Evolutionary conservation across 1,140 invertebrate species (phyloP), one percentile per base, ranked within the genome.

Genomic region (Ptiloglossa arizonensis): DNA sequence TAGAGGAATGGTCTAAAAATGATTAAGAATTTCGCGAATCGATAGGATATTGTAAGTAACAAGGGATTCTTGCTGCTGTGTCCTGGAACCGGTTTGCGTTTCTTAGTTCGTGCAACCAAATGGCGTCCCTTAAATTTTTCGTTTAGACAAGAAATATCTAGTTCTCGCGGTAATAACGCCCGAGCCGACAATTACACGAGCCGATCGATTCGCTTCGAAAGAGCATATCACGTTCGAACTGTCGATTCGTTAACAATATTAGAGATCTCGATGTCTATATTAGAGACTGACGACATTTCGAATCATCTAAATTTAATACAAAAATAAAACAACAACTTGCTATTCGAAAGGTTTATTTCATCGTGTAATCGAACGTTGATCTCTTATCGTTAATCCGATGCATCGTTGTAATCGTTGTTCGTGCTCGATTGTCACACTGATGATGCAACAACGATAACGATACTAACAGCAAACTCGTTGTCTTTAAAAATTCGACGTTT

Each of bases 11-110:
- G 22, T 24, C 67, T 5, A 38, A 67, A 50, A 74, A 22, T 64
- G 50, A 22, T 70, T 46, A 60, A 76, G 69, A 77, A 60, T 78
- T 75, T 48, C 52, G 32, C 46, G 44, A 50, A 38, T 48, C 32
- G 27, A 22, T 46, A n/a, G n/a, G 17, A 17, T 22, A 35, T 50
- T 5, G 46, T 54, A 52, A 60, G 60, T 24, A 41, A 22, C 46
- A 15, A 41, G 9, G 27, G 35, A 57, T 62, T n/a, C n/a, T n/a
- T 57, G 32, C 24, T 48, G 83, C 63, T 82, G 81, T 52, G 78
- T 62, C 67, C 68, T 56, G 48, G 75, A 85, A 85, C 83, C 79
- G 79, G 83, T 85, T 75, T 35, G 1, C 48, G 52, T 48, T 50
- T 59, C 52, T 80, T 70, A 67, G 69, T 73, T 79, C 35, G 38